Evolutionary conservation across 2,888 invertebrate genomes (phyloP).

Genomic region (Leptinotarsa peninsularis): DNA sequence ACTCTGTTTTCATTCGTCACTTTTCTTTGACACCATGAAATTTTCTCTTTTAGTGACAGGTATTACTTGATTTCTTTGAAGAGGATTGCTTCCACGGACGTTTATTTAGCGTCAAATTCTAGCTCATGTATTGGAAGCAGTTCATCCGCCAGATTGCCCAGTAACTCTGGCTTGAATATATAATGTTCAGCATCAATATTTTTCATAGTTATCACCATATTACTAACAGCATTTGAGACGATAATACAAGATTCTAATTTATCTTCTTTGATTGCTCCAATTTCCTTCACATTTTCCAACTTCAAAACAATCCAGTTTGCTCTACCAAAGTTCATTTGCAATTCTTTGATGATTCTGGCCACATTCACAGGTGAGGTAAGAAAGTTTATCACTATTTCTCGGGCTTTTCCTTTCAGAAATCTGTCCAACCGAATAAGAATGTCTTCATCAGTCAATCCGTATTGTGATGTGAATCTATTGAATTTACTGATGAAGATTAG

Average conservation of each 20-base stretch:
- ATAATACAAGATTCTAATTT: background rate
- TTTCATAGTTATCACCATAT: slow-evolving; percentile 23
- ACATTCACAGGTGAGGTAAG: background rate
- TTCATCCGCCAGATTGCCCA: background rate
- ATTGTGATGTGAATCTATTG: no score
- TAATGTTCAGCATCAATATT: slow-evolving; percentile 10
- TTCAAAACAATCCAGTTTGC: slow-evolving; percentile 18
- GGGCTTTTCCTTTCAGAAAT: slow-evolving; percentile 3
- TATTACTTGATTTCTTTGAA: background rate
- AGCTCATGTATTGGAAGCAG: slow-evolving; percentile 3
- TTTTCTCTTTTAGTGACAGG: background rate
- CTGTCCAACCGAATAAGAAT: background rate
- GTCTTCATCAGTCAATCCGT: no score
- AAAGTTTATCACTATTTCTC: slow-evolving; percentile 9
- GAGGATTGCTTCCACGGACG: slow-evolving; percentile 12
- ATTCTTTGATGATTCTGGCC: no score
- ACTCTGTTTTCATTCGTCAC: background rate
- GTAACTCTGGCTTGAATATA: slow-evolving; percentile 6
- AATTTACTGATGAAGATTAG: no score
- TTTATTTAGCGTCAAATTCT: background rate
- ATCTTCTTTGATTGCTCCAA: background rate
- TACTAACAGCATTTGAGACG: slow-evolving; percentile 1
- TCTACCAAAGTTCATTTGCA: background rate
- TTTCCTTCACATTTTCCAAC: background rate
- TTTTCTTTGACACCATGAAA: slow-evolving; percentile 18